Conservation (phyloP, 53 echinoderm and acorn worm genomes). For the Echinarachnius parma region DNA sequence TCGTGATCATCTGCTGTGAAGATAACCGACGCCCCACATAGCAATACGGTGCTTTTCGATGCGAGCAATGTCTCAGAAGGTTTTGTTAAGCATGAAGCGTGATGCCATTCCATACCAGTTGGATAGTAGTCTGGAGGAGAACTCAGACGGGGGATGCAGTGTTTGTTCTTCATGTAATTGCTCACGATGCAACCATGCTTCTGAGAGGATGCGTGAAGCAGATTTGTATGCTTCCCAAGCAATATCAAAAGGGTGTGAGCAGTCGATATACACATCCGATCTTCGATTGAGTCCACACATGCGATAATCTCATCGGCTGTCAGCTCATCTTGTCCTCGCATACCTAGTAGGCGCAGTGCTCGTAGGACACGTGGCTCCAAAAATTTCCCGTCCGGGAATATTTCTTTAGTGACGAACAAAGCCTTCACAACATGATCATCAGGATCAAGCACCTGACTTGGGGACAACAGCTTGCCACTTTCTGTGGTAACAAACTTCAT, state of each 20-base stretch:
- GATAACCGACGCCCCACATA: not conserved
- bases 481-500: conserved; percentile 53
- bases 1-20: not conserved
- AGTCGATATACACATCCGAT: not conserved
- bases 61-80: conserved; percentile 6
- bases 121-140: conserved; percentile 27
- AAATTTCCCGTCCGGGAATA: conserved; percentile 51
- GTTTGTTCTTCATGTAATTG: conserved; percentile 6
- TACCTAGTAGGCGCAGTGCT: conserved; percentile 10
- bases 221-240: not conserved
- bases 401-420: conserved; percentile 28
- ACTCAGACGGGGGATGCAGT: not conserved
- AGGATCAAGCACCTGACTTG: conserved; percentile 57
- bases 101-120: not conserved
- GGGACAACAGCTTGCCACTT: conserved; percentile 1
- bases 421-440: conserved; percentile 10
- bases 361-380: not conserved
- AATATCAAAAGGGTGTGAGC: not conserved
- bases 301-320: conserved; percentile 2
- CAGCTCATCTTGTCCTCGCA: conserved; percentile 7
- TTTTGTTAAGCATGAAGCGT: not conserved
- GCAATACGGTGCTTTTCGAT: not conserved
- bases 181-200: no score
- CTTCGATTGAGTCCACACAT: conserved; percentile 1
- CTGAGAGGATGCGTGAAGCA: not conserved